Base-by-base conservation (phyloP, 2,888 invertebrate species). In the Drosophila eohydei region DNA sequence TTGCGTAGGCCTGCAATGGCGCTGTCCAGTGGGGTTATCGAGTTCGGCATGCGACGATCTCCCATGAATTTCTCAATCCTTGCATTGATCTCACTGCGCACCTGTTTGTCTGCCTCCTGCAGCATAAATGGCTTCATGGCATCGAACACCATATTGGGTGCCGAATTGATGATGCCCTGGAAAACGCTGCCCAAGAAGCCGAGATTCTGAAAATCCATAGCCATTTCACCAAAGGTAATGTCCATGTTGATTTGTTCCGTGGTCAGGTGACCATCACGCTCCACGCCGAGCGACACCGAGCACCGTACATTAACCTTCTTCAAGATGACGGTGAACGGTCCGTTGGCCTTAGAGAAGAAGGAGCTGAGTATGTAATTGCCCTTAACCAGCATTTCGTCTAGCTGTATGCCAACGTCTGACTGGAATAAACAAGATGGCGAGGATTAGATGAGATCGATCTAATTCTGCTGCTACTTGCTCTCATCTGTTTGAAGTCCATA, bases 51-150 rank as follows among this genome's bases (percentile, higher is more conserved):
- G 65, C 95, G 95, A 85, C 96, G 95, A 62, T 94, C 94, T 1
- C 94, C 94, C 14, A 96, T 95, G 14, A 96, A 90, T 81, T 95
- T 95, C 21, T 95, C 94, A 32, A 97, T 94, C 90, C 96, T 95
- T 14, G 94, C 94, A 90, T 97, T 96, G 1, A 97, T 95, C 91
- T 96, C 96, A 2, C 93, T 94, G 78, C 96, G 94, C 1, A 96
- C 94, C 90, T 96, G 96, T 0, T 94, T 94, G 88, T 97, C 97
- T 0, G 96, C 96, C 92, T 97, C 96, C 76, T 95, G 95, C 30
- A 97, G 93, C 75, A 98, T 95, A 79, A 96, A 96, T 0, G 97
- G 97, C 90, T 98, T 97, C 85, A 98, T 96, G 11, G 96, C 96
- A 91, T 97, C 97, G 83, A 98, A 97, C 3, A 98, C 94, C 73